Conservation (phyloP, 2,797 vertebrate genomes). For the Loriculus beryllinus region DNA sequence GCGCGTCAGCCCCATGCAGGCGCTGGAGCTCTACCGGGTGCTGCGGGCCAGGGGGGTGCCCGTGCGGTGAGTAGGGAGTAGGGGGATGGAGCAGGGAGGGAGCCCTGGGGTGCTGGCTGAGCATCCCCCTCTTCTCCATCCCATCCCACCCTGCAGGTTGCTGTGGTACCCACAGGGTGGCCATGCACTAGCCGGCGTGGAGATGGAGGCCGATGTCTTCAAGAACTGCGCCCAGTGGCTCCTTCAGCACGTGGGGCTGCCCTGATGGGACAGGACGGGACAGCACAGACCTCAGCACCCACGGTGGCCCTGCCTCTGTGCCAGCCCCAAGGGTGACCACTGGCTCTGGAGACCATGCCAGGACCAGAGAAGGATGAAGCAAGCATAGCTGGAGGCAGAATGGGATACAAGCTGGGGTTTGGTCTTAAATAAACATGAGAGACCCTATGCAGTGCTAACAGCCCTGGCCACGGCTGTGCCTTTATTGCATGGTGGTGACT, state of each 20-base stretch:
- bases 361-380: not conserved
- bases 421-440: not conserved
- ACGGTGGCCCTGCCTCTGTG: rapidly evolving
- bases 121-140: not conserved
- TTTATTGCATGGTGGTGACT: not conserved
- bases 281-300: not conserved
- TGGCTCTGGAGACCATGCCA: not conserved
- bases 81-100: not conserved
- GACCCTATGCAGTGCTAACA: not conserved
- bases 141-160: constrained; percentile 59
- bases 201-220: constrained; percentile 80
- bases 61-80: constrained; percentile 66
- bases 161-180: constrained; percentile 82
- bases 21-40: constrained; percentile 82
- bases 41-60: constrained; percentile 79
- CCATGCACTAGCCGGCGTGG: constrained; percentile 79
- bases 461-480: rapidly evolving
- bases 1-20: constrained; percentile 82
- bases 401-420: rapidly evolving
- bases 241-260: constrained; percentile 69
- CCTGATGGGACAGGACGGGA: rapidly evolving
- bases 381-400: rapidly evolving
- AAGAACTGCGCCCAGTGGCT: constrained; percentile 81
- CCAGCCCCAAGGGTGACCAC: rapidly evolving
- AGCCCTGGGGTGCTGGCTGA: not conserved